These are phyloP conservation scores for Aspidapion aeneum DNA, from an alignment of 2,888 invertebrate genomes.

Conservation along the genomic window DNA sequence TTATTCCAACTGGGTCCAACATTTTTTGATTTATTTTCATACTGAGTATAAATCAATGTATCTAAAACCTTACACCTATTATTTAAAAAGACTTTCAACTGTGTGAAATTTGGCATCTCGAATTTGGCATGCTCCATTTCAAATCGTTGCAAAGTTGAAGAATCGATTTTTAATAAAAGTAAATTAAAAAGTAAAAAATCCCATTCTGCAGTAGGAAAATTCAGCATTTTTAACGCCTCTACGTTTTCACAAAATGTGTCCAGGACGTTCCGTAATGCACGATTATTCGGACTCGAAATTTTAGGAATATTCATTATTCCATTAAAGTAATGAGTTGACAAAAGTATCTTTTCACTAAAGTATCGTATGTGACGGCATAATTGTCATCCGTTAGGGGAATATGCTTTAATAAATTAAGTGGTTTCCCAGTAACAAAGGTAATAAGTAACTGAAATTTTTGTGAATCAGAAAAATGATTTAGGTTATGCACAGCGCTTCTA, in stretches of 20 bases:
- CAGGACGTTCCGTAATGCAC: neutral
- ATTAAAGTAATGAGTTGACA: neutral
- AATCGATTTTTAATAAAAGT: slow-evolving; percentile 2
- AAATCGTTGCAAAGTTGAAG: neutral
- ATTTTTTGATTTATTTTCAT: slow-evolving; percentile 2
- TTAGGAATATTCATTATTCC: neutral
- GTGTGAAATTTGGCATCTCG: neutral
- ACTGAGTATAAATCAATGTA: slow-evolving; percentile 1
- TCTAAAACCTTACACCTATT: slow-evolving; percentile 2
- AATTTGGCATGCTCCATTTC: slow-evolving; percentile 4
- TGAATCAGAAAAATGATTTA: slow-evolving; percentile 1
- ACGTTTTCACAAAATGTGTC: neutral
- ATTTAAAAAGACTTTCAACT: slow-evolving; percentile 3
- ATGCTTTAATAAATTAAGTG: neutral
- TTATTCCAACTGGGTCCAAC: neutral
- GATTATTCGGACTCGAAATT: neutral
- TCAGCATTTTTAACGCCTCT: neutral
- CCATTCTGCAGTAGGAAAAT: neutral
- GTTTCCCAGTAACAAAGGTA: neutral
- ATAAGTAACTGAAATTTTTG: slow-evolving; percentile 1
- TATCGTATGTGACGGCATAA: too few relatives aligned
- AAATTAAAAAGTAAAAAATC: slow-evolving; percentile 1
- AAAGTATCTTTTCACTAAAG: neutral
- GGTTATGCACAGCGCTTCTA: neutral
- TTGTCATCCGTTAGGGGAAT: neutral